These are phyloP conservation scores for Heterodera filipjevi DNA, from an alignment of 2,888 invertebrate species.

Conservation along the genomic window DNA sequence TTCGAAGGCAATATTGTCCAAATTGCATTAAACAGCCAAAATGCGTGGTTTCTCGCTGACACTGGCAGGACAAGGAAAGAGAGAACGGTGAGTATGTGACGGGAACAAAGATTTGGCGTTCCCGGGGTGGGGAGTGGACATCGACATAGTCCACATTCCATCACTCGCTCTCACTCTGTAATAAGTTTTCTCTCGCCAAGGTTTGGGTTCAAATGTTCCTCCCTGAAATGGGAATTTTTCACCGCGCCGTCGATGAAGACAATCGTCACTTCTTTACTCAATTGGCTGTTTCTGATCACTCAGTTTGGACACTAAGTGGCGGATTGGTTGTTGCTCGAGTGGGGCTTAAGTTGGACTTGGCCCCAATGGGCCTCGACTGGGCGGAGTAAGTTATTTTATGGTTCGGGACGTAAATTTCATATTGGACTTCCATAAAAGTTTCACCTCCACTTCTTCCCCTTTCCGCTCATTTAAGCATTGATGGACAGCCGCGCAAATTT, in stretches of 20 bases:
- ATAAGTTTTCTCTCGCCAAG: slow-evolving; percentile 21
- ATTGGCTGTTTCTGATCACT: slow-evolving; percentile 47
- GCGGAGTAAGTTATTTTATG: slow-evolving; percentile 43
- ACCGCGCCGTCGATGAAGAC: slow-evolving; percentile 38
- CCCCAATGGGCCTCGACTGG: slow-evolving; percentile 50
- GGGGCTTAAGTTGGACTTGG: slow-evolving; percentile 40
- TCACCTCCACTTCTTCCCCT: no score
- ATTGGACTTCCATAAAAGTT: no score
- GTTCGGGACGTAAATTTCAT: no score
- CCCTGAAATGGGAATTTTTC: slow-evolving; percentile 49
- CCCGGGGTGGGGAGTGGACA: no score
- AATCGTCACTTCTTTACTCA: slow-evolving; percentile 14
- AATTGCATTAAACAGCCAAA: slow-evolving; percentile 35
- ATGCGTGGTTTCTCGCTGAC: slow-evolving; percentile 49
- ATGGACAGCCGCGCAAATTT: slow-evolving; percentile 41
- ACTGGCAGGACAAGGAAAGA: slow-evolving; percentile 34
- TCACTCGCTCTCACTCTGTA: not conserved
- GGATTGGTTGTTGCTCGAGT: slow-evolving; percentile 43
- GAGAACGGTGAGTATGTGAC: slow-evolving; percentile 4
- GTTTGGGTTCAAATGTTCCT: slow-evolving; percentile 47
- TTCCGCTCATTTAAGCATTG: slow-evolving; percentile 33
- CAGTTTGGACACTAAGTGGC: slow-evolving; percentile 45
- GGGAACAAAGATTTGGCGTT: not conserved
- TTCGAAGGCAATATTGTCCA: slow-evolving; percentile 40
- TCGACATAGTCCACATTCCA: no score